These are phyloP conservation scores for Branchellion lobata DNA, from an alignment of 2,888 invertebrate genomes.

Conservation along the genomic window DNA sequence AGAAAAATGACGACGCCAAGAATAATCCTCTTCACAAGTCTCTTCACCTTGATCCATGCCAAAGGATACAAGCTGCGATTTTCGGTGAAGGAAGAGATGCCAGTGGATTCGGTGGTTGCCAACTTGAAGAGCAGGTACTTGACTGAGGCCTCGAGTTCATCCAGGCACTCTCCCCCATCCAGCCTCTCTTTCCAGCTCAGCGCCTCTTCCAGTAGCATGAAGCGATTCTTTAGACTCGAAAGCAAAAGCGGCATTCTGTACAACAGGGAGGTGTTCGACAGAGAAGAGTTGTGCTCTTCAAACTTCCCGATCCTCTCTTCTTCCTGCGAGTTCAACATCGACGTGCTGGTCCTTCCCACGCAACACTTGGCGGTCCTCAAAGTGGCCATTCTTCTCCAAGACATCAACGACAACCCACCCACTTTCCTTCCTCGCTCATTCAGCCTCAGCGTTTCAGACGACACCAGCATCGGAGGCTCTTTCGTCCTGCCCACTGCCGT, in stretches of 20 bases:
- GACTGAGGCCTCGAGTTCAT: background rate
- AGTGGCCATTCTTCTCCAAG: conserved; percentile 45
- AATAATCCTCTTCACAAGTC: too few relatives aligned
- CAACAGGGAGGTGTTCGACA: conserved; percentile 30
- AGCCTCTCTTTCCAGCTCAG: conserved; percentile 36
- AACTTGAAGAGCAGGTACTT: conserved; percentile 32
- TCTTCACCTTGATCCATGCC: too few relatives aligned
- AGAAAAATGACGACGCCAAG: too few relatives aligned
- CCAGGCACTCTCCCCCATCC: background rate
- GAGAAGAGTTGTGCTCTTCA: conserved; percentile 38
- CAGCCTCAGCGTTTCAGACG: conserved; percentile 46
- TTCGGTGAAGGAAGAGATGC: conserved; percentile 30
- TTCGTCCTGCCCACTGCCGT: conserved; percentile 46
- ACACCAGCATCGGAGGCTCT: conserved; percentile 40
- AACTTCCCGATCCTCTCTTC: background rate
- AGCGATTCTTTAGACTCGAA: conserved; percentile 37
- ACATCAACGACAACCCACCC: conserved; percentile 50
- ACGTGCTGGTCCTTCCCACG: conserved; percentile 48
- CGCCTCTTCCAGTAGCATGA: conserved; percentile 16
- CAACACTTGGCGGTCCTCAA: conserved; percentile 47
- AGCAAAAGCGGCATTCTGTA: conserved; percentile 32
- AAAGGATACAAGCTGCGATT: conserved; percentile 21
- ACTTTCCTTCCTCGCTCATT: conserved; percentile 42
- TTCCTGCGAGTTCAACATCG: conserved; percentile 44
- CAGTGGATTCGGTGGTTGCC: conserved; percentile 21